Conservation (phyloP, 2,888 invertebrate genomes). For the Ryuthela nishihirai region DNA sequence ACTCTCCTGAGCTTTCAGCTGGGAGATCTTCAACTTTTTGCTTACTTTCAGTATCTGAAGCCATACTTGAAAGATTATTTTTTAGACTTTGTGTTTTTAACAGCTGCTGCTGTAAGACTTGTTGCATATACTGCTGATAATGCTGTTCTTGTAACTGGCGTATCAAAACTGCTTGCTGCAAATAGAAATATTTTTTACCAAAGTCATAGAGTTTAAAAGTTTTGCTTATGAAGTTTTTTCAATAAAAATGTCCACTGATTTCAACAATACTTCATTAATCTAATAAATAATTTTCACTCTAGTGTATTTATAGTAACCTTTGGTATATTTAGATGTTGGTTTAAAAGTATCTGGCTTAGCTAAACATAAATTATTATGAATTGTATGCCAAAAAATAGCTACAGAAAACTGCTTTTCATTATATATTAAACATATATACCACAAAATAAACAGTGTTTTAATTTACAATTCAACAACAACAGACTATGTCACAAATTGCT, state of each 20-base stretch:
- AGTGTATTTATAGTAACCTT: too few relatives aligned
- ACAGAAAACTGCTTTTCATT: neutral
- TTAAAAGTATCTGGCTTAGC: too few relatives aligned
- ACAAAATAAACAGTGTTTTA: too few relatives aligned
- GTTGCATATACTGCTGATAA: constrained; percentile 98
- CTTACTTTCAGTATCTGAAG: neutral
- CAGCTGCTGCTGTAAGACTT: constrained; percentile 58
- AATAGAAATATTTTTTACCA: neutral
- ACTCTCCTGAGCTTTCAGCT: constrained; percentile 21
- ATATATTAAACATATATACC: neutral
- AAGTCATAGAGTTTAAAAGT: neutral
- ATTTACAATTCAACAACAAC: too few relatives aligned
- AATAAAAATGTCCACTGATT: too few relatives aligned
- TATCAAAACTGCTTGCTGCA: constrained; percentile 83
- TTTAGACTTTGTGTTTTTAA: constrained; percentile 1
- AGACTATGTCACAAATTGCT: too few relatives aligned
- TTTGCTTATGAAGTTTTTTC: too few relatives aligned
- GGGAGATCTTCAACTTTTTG: neutral
- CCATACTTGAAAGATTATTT: neutral
- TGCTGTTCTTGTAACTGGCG: constrained; percentile 96
- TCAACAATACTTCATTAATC: too few relatives aligned
- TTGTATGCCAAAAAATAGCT: neutral
- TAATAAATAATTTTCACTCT: too few relatives aligned
- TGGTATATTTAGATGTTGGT: too few relatives aligned
- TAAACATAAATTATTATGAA: neutral